These are phyloP conservation scores for Trematomus loennbergii DNA, from an alignment of 2,113 vertebrate species.

Conservation along the genomic window DNA sequence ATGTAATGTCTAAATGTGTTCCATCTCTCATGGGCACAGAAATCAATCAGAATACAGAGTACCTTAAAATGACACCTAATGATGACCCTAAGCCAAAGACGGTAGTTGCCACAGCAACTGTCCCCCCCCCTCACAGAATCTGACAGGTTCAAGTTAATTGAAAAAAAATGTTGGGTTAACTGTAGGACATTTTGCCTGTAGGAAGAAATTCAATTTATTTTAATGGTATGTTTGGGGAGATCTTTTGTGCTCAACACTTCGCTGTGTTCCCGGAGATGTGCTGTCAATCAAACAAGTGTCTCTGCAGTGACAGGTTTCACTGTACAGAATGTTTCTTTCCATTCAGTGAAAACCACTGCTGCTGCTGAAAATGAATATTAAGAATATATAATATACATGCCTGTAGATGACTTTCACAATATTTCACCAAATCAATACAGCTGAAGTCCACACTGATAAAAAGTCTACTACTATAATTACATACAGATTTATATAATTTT, in stretches of 20 bases:
- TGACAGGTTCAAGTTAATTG: neutral
- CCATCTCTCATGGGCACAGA: neutral
- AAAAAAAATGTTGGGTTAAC: no score
- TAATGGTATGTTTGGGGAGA: neutral
- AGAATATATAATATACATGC: no score
- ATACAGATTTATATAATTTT: no score
- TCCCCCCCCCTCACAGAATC: neutral
- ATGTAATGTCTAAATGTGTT: neutral
- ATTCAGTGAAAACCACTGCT: no score
- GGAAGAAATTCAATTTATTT: neutral
- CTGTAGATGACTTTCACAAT: no score
- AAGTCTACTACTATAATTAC: no score
- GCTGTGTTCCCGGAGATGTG: no score
- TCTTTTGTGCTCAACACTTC: neutral
- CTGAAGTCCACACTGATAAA: no score
- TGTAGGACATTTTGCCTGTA: no score
- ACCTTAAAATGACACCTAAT: conserved; percentile 16
- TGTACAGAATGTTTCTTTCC: no score
- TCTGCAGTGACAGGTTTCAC: neutral
- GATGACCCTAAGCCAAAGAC: neutral
- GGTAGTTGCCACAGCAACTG: neutral
- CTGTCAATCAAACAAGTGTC: neutral
- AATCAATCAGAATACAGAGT: neutral
- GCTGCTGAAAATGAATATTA: no score
- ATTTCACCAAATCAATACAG: no score